Percentiles rank a stretch among this genome's conserved stretches.
phyloP scores from a whole-genome alignment of 2,797 vertebrate genomes.

The Cyclopterus lumpus region DNA sequence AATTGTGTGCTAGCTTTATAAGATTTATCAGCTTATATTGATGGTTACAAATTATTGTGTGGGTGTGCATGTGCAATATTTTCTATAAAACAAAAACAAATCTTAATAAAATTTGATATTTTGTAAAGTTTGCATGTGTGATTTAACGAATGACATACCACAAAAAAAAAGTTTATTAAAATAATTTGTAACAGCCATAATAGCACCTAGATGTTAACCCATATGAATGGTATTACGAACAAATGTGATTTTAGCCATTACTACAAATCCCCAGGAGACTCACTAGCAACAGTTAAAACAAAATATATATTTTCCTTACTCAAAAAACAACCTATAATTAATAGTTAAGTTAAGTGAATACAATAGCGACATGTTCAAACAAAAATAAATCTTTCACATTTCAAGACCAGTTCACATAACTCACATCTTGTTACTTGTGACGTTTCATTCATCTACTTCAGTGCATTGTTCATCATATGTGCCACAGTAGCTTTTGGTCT shows the following conservation, averaged over 20 bases:
- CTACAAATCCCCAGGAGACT: not conserved
- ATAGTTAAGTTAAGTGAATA: not conserved
- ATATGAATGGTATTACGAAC: not conserved
- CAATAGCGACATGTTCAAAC: not conserved
- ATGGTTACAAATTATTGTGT: slow-evolving; percentile 92
- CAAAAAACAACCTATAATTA: not conserved
- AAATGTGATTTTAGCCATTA: not conserved
- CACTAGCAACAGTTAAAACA: not conserved
- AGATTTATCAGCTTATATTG: slow-evolving; percentile 88
- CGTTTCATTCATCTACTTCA: not conserved
- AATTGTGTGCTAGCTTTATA: slow-evolving; percentile 91
- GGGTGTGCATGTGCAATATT: slow-evolving; percentile 96
- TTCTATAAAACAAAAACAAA: slow-evolving; percentile 75
- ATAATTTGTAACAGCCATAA: not conserved
- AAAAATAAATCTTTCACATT: not conserved
- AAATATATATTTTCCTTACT: not conserved
- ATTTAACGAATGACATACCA: slow-evolving; percentile 24
- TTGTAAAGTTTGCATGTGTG: slow-evolving; percentile 83
- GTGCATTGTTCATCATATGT: too few species aligned
- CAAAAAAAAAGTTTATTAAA: slow-evolving; percentile 35
- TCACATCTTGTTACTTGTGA: not conserved
- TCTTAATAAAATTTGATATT: slow-evolving; percentile 99
- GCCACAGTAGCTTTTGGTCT: not conserved
- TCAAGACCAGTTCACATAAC: not conserved
- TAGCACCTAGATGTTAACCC: not conserved